Conservation (phyloP, 2,888 invertebrate genomes). For the Aplocera efformata region DNA sequence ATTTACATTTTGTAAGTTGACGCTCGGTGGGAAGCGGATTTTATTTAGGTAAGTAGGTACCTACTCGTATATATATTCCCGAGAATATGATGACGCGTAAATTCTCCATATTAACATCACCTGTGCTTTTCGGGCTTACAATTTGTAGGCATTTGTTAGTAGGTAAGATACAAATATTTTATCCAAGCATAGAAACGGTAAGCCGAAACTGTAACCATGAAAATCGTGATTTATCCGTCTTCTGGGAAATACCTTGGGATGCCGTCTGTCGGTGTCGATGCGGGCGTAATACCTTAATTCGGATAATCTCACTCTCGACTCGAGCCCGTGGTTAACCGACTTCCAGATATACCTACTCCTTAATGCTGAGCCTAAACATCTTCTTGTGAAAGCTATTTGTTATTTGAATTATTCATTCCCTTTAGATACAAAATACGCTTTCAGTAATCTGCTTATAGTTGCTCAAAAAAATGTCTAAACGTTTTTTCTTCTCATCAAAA, state of each 20-base stretch:
- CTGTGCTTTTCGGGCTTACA: constrained; percentile 17
- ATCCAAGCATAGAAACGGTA: constrained; percentile 21
- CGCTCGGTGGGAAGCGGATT: constrained; percentile 18
- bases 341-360: constrained; percentile 37
- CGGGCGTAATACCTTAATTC: constrained; percentile 70
- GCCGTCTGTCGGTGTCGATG: constrained; percentile 51
- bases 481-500: constrained; percentile 20
- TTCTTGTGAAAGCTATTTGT: constrained; percentile 32
- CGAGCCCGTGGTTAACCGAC: constrained; percentile 44
- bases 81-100: constrained; percentile 23
- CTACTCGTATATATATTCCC: constrained; percentile 11
- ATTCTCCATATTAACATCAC: constrained; percentile 23
- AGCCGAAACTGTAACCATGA: constrained; percentile 47
- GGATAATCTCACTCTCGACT: constrained; percentile 63
- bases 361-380: constrained; percentile 33
- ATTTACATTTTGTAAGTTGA: constrained; percentile 25
- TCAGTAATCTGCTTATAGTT: constrained; percentile 25
- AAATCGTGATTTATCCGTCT: constrained; percentile 70
- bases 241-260: constrained; percentile 65
- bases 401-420: constrained; percentile 30
- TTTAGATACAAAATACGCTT: constrained; percentile 20
- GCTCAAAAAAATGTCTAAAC: constrained; percentile 24
- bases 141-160: constrained; percentile 7
- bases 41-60: constrained; percentile 14
- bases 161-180: constrained; percentile 27